Evolutionary conservation across 2,113 vertebrate species (phyloP), one percentile per base, ranked within the genome.

Genomic region (Corydoras sp.): DNA sequence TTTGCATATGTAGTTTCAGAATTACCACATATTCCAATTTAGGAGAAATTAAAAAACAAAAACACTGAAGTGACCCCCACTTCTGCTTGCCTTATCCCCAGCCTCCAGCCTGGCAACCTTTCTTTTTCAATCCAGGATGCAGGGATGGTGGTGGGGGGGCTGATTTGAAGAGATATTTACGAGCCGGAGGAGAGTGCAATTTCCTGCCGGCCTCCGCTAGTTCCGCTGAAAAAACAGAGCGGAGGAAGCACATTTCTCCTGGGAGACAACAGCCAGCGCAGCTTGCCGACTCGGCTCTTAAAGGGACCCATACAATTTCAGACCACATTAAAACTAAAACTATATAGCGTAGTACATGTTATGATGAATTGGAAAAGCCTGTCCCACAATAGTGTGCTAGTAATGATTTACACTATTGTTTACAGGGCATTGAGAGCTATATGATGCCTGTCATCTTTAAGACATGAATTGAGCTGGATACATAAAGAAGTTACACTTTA

Each of bases 141-240:
- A 77, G 71, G 68, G 62, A 72, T 72, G 75, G 73, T 62, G 74
- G 74, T 70, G 75, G 68, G 86, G 82, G 81, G 82, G 83, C 85
- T 88, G 88, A 89, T 90, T 88, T 82, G 80, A 85, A 79, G 85
- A 87, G 86, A 86, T 87, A 88, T 90, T 90, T 90, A 90, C 81
- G 80, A 90, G 87, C 87, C 83, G 80, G 86, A 89, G 89, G 85
- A 84, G 89, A 90, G 85, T 87, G 88, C 86, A 89, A 90, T 90
- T 89, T 90, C 90, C 90, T 91, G 85, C 85, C 84, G 77, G 87
- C 89, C 89, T 88, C 85, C 85, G 80, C 87, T 81, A 86, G 88
- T 91, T 91, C 89, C 87, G 87, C 87, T 90, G 85, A 88, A 89
- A 91, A 88, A 91, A 90, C 88, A 89, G 83, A 82, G 86, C 71